Percentiles rank a stretch among this genome's conserved stretches.
Evolutionary conservation across 2,888 invertebrate species (phyloP).

Genomic region (Hydraecia micacea): DNA sequence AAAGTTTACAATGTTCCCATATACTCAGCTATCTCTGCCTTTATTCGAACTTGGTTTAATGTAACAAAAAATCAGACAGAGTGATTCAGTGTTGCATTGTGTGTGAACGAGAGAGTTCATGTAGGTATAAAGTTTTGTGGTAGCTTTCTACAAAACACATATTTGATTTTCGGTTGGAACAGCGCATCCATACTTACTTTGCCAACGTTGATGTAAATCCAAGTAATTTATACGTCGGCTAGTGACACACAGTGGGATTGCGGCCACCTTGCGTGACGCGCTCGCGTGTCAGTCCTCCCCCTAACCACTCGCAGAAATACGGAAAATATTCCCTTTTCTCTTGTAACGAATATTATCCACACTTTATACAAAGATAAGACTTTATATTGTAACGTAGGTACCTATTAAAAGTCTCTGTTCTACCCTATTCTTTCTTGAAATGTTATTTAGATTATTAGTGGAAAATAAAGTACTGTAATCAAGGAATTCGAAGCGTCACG

Average conservation of each 20-base stretch:
- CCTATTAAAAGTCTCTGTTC: conserved; percentile 14
- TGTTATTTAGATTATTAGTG: conserved; percentile 21
- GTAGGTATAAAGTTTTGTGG: background rate
- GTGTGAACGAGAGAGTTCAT: background rate
- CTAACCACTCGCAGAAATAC: conserved; percentile 20
- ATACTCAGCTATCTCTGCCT: background rate
- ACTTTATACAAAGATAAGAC: background rate
- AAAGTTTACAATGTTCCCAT: background rate
- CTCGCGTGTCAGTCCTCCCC: conserved; percentile 40
- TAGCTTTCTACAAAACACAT: background rate
- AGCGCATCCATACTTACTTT: conserved; percentile 36
- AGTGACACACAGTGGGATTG: conserved; percentile 47
- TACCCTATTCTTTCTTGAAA: background rate
- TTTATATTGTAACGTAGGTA: background rate
- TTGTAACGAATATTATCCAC: conserved; percentile 19
- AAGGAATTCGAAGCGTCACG: conserved; percentile 28
- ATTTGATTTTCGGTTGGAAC: background rate
- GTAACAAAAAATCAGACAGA: background rate
- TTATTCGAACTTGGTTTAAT: background rate
- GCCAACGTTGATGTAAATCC: conserved; percentile 36
- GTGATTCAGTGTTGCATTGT: background rate
- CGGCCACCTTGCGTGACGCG: conserved; percentile 52
- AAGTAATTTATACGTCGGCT: conserved; percentile 35
- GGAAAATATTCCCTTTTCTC: conserved; percentile 35
- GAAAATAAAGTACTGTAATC: conserved; percentile 29